Evolutionary conservation across 2,888 invertebrate genomes (phyloP), one percentile per base, ranked within the genome.

Genomic region (Sphaerophoria rueppellii): DNA sequence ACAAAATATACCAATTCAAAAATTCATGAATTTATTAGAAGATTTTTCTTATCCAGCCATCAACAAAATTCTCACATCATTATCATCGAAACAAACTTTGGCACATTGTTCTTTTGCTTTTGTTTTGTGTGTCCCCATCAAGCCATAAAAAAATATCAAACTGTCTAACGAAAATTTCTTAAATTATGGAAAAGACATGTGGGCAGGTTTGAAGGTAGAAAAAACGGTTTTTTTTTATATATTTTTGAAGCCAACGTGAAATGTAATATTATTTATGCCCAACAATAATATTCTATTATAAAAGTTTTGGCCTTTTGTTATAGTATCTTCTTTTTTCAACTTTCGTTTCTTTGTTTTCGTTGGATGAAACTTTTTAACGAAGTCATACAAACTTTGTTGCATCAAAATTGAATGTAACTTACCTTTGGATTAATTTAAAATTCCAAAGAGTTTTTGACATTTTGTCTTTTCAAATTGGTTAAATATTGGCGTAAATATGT

Each of bases 321-420:
- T 24, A 1, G 43, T 43, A 11, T 43, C 2, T 43, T 43, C 4
- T 7, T 43, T 11, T 43, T 11, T 43, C 12, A 11, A 12, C 9
- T 40, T 40, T 43, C 43, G 43, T 43, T 9, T 9, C 11, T 43
- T 43, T 43, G 43, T 43, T 43, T 43, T 6, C 12, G 6, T 12
- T 43, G 11, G 4, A 43, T 7, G 12, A 43, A 43, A 43, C 43
- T 43, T 43, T 43, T 43, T 43, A 43, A 43, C 43, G 43, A 43
- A 43, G 43, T 43, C 43, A 43, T 43, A 43, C 43, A 43, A 43
- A 43, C 43, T 43, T 43, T 43, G 43, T 43, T 43, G 43, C 43
- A 43, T 43, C 43, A 43, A 43, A 43, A 43, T 43, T 43, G 43
- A 12, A 12, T 43, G 2, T 43, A 2, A 43, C 43, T 9, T 43